A percentile compares a stretch with the other conserved stretches of the same genome.
These are phyloP conservation scores for Entomyzon cyanotis DNA, from an alignment of 2,113 vertebrate species.

Conservation along the genomic window DNA sequence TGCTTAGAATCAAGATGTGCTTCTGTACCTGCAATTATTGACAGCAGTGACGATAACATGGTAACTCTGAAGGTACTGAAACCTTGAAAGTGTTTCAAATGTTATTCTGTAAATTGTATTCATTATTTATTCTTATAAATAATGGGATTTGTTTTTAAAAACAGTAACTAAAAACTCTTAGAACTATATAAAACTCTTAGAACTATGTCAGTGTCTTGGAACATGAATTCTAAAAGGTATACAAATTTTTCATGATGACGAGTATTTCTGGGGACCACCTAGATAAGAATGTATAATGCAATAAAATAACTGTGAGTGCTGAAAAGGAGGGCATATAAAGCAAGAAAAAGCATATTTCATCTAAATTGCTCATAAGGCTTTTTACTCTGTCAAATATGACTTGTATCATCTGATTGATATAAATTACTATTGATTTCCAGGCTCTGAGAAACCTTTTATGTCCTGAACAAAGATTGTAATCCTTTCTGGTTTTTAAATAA, in stretches of 20 bases:
- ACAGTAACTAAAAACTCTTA: neutral
- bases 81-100: neutral
- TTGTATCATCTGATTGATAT: neutral
- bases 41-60: neutral
- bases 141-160: neutral
- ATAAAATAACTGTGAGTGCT: neutral
- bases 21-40: neutral
- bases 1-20: neutral
- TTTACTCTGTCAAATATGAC: neutral
- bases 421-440: constrained; percentile 17
- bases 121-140: neutral
- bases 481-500: neutral
- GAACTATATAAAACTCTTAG: neutral
- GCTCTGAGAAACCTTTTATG: neutral
- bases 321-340: neutral
- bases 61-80: neutral
- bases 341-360: neutral
- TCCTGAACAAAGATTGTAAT: neutral
- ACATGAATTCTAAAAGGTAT: neutral
- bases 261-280: neutral
- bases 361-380: neutral
- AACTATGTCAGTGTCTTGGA: neutral
- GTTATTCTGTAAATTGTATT: neutral
- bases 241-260: neutral
- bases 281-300: neutral